Percentiles rank a stretch among this genome's conserved stretches.
Evolutionary conservation across 2,888 invertebrate species (phyloP).

Genomic region (Coremacera marginata): DNA sequence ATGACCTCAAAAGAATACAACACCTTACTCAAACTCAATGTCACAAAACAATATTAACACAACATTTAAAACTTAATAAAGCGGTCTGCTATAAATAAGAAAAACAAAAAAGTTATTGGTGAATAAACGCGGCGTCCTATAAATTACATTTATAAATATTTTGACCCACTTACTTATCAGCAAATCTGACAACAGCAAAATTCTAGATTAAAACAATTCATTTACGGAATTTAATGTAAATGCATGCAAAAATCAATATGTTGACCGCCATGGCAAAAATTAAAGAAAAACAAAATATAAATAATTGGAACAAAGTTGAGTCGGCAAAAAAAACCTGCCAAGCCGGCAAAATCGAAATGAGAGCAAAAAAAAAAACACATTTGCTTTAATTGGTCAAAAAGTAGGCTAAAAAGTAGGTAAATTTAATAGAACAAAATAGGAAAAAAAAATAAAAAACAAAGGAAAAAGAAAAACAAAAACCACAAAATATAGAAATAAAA

Average conservation of each 20-base stretch:
- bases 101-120: neutral
- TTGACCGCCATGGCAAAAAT: neutral
- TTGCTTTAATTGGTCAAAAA: neutral
- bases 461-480: neutral
- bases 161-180: conserved; percentile 45
- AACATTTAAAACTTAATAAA: neutral
- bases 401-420: conserved; percentile 16
- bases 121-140: neutral
- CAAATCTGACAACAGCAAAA: conserved; percentile 18
- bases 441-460: neutral
- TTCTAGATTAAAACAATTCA: conserved; percentile 26
- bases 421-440: neutral
- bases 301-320: neutral
- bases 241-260: conserved; percentile 15
- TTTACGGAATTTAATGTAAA: neutral
- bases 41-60: neutral
- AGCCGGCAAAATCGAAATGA: conserved; percentile 3
- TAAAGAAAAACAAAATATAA: neutral
- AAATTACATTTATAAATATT: conserved; percentile 32
- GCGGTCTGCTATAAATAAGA: neutral
- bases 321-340: neutral
- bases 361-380: neutral
- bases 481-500: neutral
- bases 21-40: neutral
- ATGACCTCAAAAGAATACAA: neutral